Evolutionary conservation across 1,140 invertebrate genomes (phyloP).

Genomic region (Nebria ingens): DNA sequence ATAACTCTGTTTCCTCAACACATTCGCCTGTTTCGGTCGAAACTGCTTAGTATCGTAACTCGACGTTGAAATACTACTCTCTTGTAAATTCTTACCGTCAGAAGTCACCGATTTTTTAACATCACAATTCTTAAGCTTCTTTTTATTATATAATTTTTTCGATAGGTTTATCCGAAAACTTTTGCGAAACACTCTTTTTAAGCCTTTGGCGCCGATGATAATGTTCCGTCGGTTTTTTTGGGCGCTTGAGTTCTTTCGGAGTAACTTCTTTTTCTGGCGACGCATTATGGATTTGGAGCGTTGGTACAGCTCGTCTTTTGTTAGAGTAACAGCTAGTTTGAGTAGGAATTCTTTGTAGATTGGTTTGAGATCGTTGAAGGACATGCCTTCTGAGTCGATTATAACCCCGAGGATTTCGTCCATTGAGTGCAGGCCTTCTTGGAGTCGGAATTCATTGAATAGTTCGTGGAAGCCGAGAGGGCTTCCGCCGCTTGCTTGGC

Average conservation of each 20-base stretch:
- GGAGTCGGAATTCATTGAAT: slow-evolving; percentile 71
- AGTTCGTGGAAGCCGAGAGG: slow-evolving; percentile 72
- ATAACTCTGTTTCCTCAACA: slow-evolving; percentile 31
- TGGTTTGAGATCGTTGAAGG: slow-evolving; percentile 82
- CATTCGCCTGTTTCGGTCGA: slow-evolving; percentile 39
- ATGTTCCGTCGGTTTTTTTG: slow-evolving; percentile 43
- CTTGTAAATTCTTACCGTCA: slow-evolving; percentile 30
- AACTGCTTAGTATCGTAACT: slow-evolving; percentile 48
- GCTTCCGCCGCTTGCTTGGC: slow-evolving; percentile 51
- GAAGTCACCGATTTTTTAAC: slow-evolving; percentile 15
- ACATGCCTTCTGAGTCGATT: slow-evolving; percentile 83
- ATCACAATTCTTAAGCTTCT: slow-evolving; percentile 34
- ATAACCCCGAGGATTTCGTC: slow-evolving; percentile 81
- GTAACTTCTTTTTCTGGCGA: slow-evolving; percentile 58
- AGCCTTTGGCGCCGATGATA: slow-evolving; percentile 40
- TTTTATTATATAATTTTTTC: slow-evolving; percentile 1
- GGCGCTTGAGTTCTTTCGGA: slow-evolving; percentile 36
- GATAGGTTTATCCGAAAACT: slow-evolving; percentile 31
- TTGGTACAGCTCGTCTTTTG: slow-evolving; percentile 81
- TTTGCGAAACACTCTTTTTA: slow-evolving; percentile 42
- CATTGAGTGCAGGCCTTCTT: slow-evolving; percentile 75
- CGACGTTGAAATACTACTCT: slow-evolving; percentile 45
- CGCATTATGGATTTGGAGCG: slow-evolving; percentile 82
- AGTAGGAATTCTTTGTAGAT: slow-evolving; percentile 82
- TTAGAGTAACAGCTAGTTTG: slow-evolving; percentile 74